Conservation (phyloP, 1,140 invertebrate genomes). For the Gonioctena quinquepunctata region DNA sequence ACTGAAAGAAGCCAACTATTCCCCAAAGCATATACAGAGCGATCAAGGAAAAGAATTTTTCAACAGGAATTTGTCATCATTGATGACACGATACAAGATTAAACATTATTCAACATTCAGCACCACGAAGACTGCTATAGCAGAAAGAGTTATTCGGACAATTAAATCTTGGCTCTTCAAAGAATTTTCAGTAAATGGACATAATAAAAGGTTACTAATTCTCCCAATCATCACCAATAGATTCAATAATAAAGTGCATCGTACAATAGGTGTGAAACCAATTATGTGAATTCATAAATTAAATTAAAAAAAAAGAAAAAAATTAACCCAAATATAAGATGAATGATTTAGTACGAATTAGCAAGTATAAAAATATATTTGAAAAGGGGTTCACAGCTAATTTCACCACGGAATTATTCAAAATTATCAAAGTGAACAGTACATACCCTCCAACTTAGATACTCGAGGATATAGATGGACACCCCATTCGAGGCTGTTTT, state of each 20-base stretch:
- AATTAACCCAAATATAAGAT: constrained; percentile 39
- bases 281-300: constrained; percentile 36
- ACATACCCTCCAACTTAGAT: constrained; percentile 50
- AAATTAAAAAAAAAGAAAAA: constrained; percentile 33
- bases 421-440: constrained; percentile 42
- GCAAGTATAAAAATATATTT: constrained; percentile 53
- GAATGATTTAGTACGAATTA: constrained; percentile 52
- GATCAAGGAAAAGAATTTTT: constrained; percentile 15
- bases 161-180: constrained; percentile 54
- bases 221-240: constrained; percentile 39
- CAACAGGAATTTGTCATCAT: not conserved
- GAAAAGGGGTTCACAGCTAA: constrained; percentile 55
- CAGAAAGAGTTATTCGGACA: constrained; percentile 49
- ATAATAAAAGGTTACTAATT: constrained; percentile 44
- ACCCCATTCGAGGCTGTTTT: constrained; percentile 49
- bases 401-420: constrained; percentile 55
- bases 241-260: constrained; percentile 51
- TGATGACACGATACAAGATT: not conserved
- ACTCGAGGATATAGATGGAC: constrained; percentile 42
- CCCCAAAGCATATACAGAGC: constrained; percentile 7
- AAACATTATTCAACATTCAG: not conserved
- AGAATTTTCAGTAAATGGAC: constrained; percentile 48
- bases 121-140: not conserved
- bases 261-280: constrained; percentile 48
- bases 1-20: not conserved